Percentiles rank a stretch among this genome's conserved stretches.
Conservation (phyloP, 92 coral and sea anemone genomes). For the Isaurus tuberculatus region DNA sequence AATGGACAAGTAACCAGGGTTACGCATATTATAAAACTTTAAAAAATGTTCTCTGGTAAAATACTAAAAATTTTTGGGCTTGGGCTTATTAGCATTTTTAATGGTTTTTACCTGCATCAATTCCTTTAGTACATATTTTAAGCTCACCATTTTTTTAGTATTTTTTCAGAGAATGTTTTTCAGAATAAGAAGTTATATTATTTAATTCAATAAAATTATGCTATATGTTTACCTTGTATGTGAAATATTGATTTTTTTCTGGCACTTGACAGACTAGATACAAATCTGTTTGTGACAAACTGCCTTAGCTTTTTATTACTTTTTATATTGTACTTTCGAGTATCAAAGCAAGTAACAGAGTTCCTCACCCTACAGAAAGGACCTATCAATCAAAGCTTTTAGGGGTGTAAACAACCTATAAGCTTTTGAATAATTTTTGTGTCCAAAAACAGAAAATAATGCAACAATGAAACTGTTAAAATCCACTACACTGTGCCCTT, state of each 20-base stretch:
- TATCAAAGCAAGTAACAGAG: slow-evolving; percentile 34
- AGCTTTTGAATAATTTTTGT: not conserved
- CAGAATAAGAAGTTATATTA: not conserved
- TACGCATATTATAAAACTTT: no score
- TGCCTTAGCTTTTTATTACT: slow-evolving; percentile 44
- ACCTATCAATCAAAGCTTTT: slow-evolving; percentile 45
- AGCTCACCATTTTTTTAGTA: not conserved
- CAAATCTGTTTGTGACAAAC: slow-evolving; percentile 41
- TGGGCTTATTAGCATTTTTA: not conserved
- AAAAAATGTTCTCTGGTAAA: no score
- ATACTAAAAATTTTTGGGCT: no score
- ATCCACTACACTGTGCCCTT: not conserved
- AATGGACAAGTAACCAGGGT: no score
- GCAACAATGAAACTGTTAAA: not conserved
- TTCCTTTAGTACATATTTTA: not conserved
- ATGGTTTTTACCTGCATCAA: not conserved
- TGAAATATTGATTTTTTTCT: slow-evolving; percentile 40
- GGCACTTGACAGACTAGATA: slow-evolving; percentile 48
- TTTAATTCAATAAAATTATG: slow-evolving; percentile 26
- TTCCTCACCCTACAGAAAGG: slow-evolving; percentile 19
- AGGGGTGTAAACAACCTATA: not conserved
- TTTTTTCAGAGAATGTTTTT: not conserved
- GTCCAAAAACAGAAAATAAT: not conserved
- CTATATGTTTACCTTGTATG: slow-evolving; percentile 48
- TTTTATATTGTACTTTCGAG: slow-evolving; percentile 18